phyloP scores from a whole-genome alignment of 2,797 vertebrate genomes.

The Brachyalestes nurse region DNA sequence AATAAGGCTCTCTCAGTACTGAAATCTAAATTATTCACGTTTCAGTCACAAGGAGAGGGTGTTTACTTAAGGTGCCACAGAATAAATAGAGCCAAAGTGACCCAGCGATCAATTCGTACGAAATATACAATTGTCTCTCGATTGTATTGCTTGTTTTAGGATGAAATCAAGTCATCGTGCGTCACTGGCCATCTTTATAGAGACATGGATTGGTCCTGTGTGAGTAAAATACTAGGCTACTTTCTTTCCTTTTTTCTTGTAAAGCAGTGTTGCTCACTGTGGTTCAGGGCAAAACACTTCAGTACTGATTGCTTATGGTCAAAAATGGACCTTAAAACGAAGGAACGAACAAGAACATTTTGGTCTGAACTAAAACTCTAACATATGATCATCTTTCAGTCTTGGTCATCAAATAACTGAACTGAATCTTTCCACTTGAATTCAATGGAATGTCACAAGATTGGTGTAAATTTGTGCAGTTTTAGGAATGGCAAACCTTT shows the following conservation, averaged over 20 bases:
- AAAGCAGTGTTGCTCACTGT: slow-evolving; percentile 43
- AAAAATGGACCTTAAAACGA: slow-evolving; percentile 34
- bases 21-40: slow-evolving; percentile 37
- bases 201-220: slow-evolving; percentile 52
- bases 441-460: slow-evolving; percentile 52
- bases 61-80: slow-evolving; percentile 58
- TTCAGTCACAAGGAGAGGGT: slow-evolving; percentile 56
- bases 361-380: slow-evolving; percentile 12
- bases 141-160: slow-evolving; percentile 59
- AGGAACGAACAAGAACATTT: background rate
- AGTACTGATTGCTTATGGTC: slow-evolving; percentile 41
- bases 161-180: slow-evolving; percentile 30
- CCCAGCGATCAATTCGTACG: slow-evolving; percentile 45
- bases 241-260: background rate
- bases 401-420: slow-evolving; percentile 28
- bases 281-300: slow-evolving; percentile 41
- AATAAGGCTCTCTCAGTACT: slow-evolving; percentile 59
- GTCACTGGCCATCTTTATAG: slow-evolving; percentile 44
- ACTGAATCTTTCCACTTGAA: slow-evolving; percentile 35
- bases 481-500: background rate
- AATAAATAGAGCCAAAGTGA: slow-evolving; percentile 43
- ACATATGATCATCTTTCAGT: slow-evolving; percentile 5
- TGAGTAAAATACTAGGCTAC: slow-evolving; percentile 50
- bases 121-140: slow-evolving; percentile 53
- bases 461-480: slow-evolving; percentile 1